Percentiles rank a stretch among this genome's conserved stretches.
Conservation (phyloP, 2,888 invertebrate species). For the Drosophila picticornis region DNA sequence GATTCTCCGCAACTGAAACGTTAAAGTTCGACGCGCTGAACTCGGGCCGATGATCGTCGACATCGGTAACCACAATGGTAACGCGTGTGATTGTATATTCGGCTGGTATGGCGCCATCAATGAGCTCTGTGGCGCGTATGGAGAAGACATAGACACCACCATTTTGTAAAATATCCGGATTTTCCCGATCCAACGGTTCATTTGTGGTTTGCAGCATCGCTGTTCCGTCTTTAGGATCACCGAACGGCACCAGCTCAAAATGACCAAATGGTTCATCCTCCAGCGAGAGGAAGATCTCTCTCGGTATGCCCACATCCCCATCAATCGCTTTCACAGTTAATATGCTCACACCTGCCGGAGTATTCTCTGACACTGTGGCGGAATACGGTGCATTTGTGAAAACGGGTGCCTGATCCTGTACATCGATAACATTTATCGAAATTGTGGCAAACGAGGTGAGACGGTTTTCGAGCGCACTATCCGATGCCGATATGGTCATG, state of each 20-base stretch:
- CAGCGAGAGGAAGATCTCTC: conserved; percentile 88
- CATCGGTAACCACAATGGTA: conserved; percentile 92
- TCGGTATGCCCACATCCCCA: conserved; percentile 91
- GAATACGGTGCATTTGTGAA: conserved; percentile 93
- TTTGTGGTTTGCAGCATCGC: conserved; percentile 88
- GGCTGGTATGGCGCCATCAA: conserved; percentile 89
- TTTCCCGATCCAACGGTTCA: conserved; percentile 90
- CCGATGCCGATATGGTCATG: conserved; percentile 89
- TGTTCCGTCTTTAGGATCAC: conserved; percentile 86
- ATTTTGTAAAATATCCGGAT: conserved; percentile 90
- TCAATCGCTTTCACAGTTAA: conserved; percentile 91
- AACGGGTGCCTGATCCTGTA: conserved; percentile 93
- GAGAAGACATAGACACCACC: conserved; percentile 92
- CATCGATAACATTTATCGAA: conserved; percentile 91
- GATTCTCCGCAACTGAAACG: conserved; percentile 91
- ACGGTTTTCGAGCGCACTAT: conserved; percentile 88
- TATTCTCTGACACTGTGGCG: conserved; percentile 91
- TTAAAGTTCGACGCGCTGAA: conserved; percentile 89
- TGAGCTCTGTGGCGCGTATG: conserved; percentile 90
- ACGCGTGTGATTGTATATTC: conserved; percentile 89
- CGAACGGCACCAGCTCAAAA: conserved; percentile 87
- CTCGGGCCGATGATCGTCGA: conserved; percentile 91
- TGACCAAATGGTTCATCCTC: conserved; percentile 90
- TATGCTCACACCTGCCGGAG: conserved; percentile 88
- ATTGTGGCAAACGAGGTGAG: conserved; percentile 90